Base-by-base conservation (phyloP, 2,888 invertebrate species). In the Tubulanus polymorphus region DNA sequence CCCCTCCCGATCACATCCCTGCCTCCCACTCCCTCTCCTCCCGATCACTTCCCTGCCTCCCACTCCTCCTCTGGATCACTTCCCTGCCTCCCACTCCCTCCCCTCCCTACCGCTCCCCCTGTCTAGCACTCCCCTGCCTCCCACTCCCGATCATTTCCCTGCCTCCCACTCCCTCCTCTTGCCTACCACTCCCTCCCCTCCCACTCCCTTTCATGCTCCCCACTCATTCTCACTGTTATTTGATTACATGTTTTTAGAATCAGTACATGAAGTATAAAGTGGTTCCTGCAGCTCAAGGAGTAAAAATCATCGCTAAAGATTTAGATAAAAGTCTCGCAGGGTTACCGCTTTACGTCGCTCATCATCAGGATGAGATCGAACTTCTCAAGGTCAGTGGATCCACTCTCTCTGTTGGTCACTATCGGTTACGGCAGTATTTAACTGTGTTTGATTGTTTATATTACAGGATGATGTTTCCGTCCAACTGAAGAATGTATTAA, bases 301-400 rank as follows among this genome's bases (percentile, higher is more conserved):
- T 99, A 2, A 99, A 99, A 83, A 91, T 99, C 59, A 91, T 96
- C 2, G 99, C 93, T 2, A 99, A 97, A 74, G 95, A 97, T 76
- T 81, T 99, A 67, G 99, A 99, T 76, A 96, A 97, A 75, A 92
- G 95, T 0, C 91, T 99, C 64, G 99, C 99, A 25, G 86, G 96
- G 12, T 84, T 99, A 26, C 96, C 97, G 77, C 79, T 99, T 47
- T 86, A 88, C 63, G 88, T 99, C 15, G 95, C 96, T 0, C 86
- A 92, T 66, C 89, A 91, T 71, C 88, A 91, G 0, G 97, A 99
- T 75, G 99, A 99, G 81, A 85, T 95, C 0, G 95, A 96, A 37
- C 85, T 75, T 50, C 77, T 71, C 56, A 74, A 71, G 73, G 77
- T 76, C 57, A 56, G 57, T 32, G 10, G 10, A 32, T 12, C 35